A percentile compares a stretch with the other conserved stretches of the same genome.
These are phyloP conservation scores for Agriopis leucophaearia DNA, from an alignment of 2,888 invertebrate genomes.

Conservation along the genomic window DNA sequence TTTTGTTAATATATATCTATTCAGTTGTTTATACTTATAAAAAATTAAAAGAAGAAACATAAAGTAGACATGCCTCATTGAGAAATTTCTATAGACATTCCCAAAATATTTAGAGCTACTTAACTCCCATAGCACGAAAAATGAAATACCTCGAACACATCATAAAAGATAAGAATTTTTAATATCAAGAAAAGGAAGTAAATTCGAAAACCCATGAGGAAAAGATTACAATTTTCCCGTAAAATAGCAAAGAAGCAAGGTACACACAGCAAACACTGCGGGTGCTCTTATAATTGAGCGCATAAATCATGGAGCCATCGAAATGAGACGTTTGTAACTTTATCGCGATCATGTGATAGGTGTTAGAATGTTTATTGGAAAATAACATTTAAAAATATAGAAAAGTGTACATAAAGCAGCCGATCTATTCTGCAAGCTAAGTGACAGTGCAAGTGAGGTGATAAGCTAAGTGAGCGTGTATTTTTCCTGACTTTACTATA, in stretches of 20 bases:
- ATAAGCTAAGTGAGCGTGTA: too few species aligned
- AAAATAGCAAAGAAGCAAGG: slow-evolving; percentile 15
- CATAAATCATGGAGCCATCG: slow-evolving; percentile 76
- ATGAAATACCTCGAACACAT: slow-evolving; percentile 13
- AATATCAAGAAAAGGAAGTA: slow-evolving; percentile 28
- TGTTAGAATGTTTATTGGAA: background rate
- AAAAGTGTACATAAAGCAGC: too few species aligned
- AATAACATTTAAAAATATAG: too few species aligned
- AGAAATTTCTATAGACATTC: background rate
- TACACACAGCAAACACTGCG: slow-evolving; percentile 54
- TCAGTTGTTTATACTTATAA: too few species aligned
- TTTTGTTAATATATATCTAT: too few species aligned
- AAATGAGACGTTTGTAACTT: slow-evolving; percentile 65
- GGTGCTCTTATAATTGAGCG: slow-evolving; percentile 74
- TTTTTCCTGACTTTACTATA: too few species aligned
- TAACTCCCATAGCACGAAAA: background rate
- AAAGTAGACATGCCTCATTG: background rate
- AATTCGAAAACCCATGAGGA: slow-evolving; percentile 33
- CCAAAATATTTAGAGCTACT: background rate
- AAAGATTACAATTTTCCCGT: slow-evolving; percentile 33
- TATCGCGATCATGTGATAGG: background rate
- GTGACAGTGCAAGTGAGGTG: too few species aligned
- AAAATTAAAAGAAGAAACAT: background rate
- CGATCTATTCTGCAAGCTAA: too few species aligned
- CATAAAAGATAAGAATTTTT: slow-evolving; percentile 40